phyloP scores from a whole-genome alignment of 2,888 invertebrate species.

The Ophraella communa region DNA sequence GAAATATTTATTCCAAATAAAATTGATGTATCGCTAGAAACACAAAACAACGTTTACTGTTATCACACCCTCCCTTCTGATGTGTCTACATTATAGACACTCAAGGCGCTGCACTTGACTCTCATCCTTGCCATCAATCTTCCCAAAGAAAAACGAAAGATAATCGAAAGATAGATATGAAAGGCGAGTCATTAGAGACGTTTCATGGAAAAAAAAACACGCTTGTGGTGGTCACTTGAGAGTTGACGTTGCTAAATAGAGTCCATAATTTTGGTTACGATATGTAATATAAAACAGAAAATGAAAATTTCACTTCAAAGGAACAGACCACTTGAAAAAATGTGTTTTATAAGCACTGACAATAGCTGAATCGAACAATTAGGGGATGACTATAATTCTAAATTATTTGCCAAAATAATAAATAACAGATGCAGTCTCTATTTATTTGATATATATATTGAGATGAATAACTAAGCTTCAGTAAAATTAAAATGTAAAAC shows the following conservation, averaged over 20 bases:
- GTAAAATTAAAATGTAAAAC: no score
- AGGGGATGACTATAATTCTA: no score
- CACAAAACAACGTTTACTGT: slow-evolving; percentile 56
- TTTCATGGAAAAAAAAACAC: not conserved
- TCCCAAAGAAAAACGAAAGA: slow-evolving; percentile 41
- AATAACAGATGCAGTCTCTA: no score
- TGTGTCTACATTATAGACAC: slow-evolving; percentile 55
- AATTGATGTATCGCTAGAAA: slow-evolving; percentile 55
- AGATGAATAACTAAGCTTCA: no score
- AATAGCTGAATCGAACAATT: no score
- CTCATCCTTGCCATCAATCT: slow-evolving; percentile 53
- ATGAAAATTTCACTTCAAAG: no score
- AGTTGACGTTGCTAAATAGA: not conserved
- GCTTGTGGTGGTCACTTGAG: not conserved
- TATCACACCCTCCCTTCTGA: slow-evolving; percentile 51
- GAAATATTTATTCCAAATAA: slow-evolving; percentile 34
- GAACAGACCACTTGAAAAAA: no score
- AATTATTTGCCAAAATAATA: no score
- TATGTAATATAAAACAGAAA: no score
- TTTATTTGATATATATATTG: no score
- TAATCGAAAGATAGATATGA: slow-evolving; percentile 33
- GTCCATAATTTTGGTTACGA: not conserved
- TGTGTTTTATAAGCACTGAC: no score
- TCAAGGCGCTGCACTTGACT: slow-evolving; percentile 52
- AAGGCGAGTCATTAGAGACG: slow-evolving; percentile 5